Conservation (phyloP, 2,888 invertebrate genomes). For the Catocala nupta region DNA sequence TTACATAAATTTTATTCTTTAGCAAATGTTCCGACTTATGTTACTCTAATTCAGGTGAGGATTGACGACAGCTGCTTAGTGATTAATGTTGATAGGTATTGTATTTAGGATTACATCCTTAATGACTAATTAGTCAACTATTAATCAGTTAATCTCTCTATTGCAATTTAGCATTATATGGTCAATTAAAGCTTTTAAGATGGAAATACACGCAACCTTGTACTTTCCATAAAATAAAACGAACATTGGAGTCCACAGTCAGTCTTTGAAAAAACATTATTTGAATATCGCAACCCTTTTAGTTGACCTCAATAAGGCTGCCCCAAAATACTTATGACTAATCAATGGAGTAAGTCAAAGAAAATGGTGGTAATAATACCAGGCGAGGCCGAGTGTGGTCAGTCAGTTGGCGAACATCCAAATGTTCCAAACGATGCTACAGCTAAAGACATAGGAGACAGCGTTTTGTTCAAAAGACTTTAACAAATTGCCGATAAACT, state of each 20-base stretch:
- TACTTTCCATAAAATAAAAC: too few relatives aligned
- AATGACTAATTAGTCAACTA: background rate
- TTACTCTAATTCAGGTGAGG: too few relatives aligned
- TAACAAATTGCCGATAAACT: conserved; percentile 7
- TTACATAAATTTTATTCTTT: too few relatives aligned
- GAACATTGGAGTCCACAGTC: too few relatives aligned
- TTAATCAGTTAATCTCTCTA: background rate
- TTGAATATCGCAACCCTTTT: conserved; percentile 31
- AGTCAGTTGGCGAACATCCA: conserved; percentile 48
- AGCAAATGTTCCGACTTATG: too few relatives aligned
- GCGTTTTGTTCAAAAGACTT: conserved; percentile 24
- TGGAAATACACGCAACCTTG: too few relatives aligned
- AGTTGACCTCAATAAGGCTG: conserved; percentile 38
- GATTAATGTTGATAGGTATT: too few relatives aligned
- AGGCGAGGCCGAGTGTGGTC: conserved; percentile 51
- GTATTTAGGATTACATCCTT: too few relatives aligned
- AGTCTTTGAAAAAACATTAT: too few relatives aligned
- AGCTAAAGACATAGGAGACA: conserved; percentile 28
- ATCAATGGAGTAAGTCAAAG: conserved; percentile 60
- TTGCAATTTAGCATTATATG: background rate
- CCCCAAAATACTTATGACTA: conserved; percentile 60
- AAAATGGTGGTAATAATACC: conserved; percentile 57
- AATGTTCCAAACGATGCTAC: conserved; percentile 32
- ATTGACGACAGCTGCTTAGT: too few relatives aligned
- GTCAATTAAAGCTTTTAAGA: too few relatives aligned